Base-by-base conservation (phyloP, 2,113 vertebrate species). In the Grammomys surdaster region DNA sequence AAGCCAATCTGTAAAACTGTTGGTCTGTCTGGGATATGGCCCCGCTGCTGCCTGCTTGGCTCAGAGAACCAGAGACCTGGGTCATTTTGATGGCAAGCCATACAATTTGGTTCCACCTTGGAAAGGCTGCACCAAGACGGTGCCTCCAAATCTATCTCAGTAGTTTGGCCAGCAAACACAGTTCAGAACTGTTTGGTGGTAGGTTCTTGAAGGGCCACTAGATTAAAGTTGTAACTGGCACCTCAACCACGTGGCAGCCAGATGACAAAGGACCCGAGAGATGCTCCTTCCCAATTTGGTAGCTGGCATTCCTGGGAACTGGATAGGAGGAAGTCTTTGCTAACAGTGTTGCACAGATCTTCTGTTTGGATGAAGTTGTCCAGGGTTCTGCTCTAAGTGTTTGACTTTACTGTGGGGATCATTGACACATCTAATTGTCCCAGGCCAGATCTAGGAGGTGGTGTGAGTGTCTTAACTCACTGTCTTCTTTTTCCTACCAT, bases 41-140 rank as follows among this genome's bases (percentile, higher is more conserved):
- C 40, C 31, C 0, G 17, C 40, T 60, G 51, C 76, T 40, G 63
- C 43, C 78, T 28, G 48, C n/a, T 70, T 86, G 93, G 77, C 87
- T 95, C 67, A 26, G 92, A 96, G 86, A 91, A 5, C 40, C 0
- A 7, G 75, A 91, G 85, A 36, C 60, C 69, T 31, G 0, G 2
- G 0, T 91, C 4, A 7, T 48, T 67, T 33, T 40, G 0, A 17
- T 90, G 54, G 31, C 43, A 40, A 82, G 60, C 51, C n/a, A 65
- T 1, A 22, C 28, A 7, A 54, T 26, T 56, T 54, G 67, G 51
- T 0, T 89, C 85, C 0, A 70, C 48, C 67, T 87, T 78, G 43
- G 86, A 92, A 94, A 96, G 91, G 90, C 46, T 46, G 69, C 12
- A 89, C 26, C 76, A 40, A 87, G 85, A 36, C 40, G 82, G 0